A percentile compares a stretch with the other conserved stretches of the same genome.
phyloP scores from a whole-genome alignment of 35 echinoderm and acorn worm species.

The Apostichopus californicus region DNA sequence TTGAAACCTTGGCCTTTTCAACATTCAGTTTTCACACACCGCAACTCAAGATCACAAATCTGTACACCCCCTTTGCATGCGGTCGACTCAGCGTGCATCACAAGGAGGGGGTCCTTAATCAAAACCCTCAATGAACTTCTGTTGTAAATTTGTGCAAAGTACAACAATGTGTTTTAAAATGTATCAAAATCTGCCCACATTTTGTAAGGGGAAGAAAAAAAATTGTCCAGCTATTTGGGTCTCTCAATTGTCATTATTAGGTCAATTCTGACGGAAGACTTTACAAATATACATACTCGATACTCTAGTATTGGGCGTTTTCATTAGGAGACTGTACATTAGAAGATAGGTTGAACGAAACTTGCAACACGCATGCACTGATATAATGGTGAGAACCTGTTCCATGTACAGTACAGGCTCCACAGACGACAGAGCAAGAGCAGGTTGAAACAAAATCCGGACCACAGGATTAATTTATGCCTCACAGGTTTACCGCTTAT shows the following conservation, averaged over 20 bases:
- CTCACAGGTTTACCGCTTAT: constrained; percentile 30
- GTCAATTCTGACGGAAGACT: too few relatives aligned
- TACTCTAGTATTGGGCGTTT: too few relatives aligned
- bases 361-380: neutral
- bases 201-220: neutral
- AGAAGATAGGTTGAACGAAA: neutral
- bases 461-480: constrained; percentile 42
- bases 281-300: too few relatives aligned
- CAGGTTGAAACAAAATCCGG: constrained; percentile 2
- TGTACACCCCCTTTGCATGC: neutral
- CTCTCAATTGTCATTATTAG: too few relatives aligned
- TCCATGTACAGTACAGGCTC: neutral
- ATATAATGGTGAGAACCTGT: neutral
- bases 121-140: neutral
- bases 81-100: neutral
- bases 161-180: neutral
- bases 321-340: too few relatives aligned
- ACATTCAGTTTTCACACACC: too few relatives aligned
- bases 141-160: neutral
- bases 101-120: neutral
- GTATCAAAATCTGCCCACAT: neutral
- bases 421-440: neutral
- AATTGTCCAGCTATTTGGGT: too few relatives aligned
- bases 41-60: too few relatives aligned
- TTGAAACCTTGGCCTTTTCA: too few relatives aligned